Evolutionary conservation across 2,888 invertebrate species (phyloP).

Genomic region (Lordiphosa fenestrarum): DNA sequence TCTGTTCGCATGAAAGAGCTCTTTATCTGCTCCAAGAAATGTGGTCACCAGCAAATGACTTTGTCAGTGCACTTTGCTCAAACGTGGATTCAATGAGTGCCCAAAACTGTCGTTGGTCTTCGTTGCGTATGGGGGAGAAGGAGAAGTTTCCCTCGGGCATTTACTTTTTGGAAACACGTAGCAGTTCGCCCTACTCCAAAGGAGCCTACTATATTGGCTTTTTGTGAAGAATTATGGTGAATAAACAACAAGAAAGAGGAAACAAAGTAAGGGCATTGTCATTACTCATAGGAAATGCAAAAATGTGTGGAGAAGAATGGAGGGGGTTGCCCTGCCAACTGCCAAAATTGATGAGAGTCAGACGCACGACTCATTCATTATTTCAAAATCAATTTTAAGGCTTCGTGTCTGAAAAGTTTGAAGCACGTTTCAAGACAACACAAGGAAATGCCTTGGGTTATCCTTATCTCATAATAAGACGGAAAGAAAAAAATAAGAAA

Average conservation of each 20-base stretch:
- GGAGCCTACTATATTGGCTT: conserved; percentile 60
- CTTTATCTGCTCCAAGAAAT: conserved; percentile 57
- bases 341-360: conserved; percentile 42
- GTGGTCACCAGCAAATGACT: conserved; percentile 62
- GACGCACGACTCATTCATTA: conserved; percentile 54
- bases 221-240: conserved; percentile 35
- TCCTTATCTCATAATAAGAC: conserved; percentile 7
- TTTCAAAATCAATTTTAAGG: conserved; percentile 61
- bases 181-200: conserved; percentile 42
- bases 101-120: conserved; percentile 53
- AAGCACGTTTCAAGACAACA: conserved; percentile 37
- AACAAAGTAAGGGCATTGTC: conserved; percentile 36
- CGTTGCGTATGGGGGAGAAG: conserved; percentile 51
- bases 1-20: conserved; percentile 59
- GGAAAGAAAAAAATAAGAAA: conserved; percentile 1
- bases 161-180: conserved; percentile 59
- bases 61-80: conserved; percentile 50
- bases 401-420: conserved; percentile 25
- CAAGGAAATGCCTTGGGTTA: conserved; percentile 4
- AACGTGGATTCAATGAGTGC: conserved; percentile 41
- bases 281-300: conserved; percentile 46
- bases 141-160: conserved; percentile 32
- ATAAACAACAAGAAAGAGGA: conserved; percentile 30
- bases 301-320: not conserved
- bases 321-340: conserved; percentile 4